Evolutionary conservation across 2,797 vertebrate genomes (phyloP).

Genomic region (Clamator glandarius): DNA sequence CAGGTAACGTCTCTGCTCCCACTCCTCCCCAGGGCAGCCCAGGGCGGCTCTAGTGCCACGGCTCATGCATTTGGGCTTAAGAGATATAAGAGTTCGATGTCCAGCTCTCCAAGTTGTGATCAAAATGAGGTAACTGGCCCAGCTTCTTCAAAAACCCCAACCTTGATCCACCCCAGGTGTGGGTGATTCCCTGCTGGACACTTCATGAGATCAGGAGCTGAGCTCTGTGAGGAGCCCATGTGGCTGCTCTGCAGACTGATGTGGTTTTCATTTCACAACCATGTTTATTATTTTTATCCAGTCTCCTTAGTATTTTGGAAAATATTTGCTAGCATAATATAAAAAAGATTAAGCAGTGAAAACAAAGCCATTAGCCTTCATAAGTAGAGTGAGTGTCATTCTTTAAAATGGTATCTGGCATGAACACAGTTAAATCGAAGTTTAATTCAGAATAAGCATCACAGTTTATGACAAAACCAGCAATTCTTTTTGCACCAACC

Average conservation of each 20-base stretch:
- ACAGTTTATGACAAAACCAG: too few relatives aligned
- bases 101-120: neutral
- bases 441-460: too few relatives aligned
- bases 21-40: neutral
- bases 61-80: neutral
- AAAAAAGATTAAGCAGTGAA: too few relatives aligned
- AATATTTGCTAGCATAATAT: too few relatives aligned
- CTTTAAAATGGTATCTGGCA: too few relatives aligned
- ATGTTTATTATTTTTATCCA: neutral
- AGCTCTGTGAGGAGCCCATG: neutral
- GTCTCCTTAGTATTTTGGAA: neutral
- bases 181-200: neutral
- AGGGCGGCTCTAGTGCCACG: neutral
- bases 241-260: neutral
- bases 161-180: neutral
- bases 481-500: too few relatives aligned
- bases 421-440: too few relatives aligned
- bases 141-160: neutral
- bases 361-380: too few relatives aligned
- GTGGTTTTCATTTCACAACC: neutral
- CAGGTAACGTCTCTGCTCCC: slow-evolving; percentile 78
- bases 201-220: neutral
- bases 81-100: neutral
- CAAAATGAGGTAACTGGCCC: neutral
- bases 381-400: too few relatives aligned